These are phyloP conservation scores for Torymus aiolomorphi DNA, from an alignment of 2,888 invertebrate species.

Conservation along the genomic window DNA sequence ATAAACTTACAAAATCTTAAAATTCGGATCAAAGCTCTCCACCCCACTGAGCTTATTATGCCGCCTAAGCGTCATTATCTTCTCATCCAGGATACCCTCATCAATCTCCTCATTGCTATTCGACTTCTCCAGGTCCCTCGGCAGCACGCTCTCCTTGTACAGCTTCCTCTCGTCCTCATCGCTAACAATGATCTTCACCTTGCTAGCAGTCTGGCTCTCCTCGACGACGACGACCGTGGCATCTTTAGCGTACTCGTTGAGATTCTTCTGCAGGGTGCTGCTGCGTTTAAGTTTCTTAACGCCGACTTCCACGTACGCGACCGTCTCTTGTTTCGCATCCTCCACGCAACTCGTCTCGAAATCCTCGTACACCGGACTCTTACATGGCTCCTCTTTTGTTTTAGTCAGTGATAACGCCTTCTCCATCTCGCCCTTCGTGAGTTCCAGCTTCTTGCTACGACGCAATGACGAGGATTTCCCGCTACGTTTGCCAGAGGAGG, in stretches of 20 bases:
- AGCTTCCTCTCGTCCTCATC: constrained; percentile 59
- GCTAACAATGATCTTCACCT: constrained; percentile 70
- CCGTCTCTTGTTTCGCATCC: background rate
- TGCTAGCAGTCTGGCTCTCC: constrained; percentile 57
- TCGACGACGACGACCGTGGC: background rate
- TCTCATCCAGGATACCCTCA: constrained; percentile 54
- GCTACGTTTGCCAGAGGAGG: background rate
- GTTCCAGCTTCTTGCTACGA: constrained; percentile 1
- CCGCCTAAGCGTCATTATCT: constrained; percentile 28
- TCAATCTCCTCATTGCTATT: constrained; percentile 56
- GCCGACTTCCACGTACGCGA: background rate
- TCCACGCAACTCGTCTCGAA: background rate
- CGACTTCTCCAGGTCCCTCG: constrained; percentile 61
- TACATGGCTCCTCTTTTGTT: constrained; percentile 24
- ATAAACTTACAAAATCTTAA: constrained; percentile 47
- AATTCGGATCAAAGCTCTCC: constrained; percentile 10
- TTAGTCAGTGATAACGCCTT: background rate
- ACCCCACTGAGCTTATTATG: constrained; percentile 42
- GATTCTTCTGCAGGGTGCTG: constrained; percentile 65
- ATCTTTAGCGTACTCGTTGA: constrained; percentile 60
- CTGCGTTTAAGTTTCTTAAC: constrained; percentile 65
- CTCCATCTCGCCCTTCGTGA: background rate
- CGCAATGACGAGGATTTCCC: background rate
- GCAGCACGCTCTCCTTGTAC: constrained; percentile 50
- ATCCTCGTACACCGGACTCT: background rate